Percentiles rank a stretch among this genome's conserved stretches.
These are phyloP conservation scores for Oreochromis tanganicae DNA, from an alignment of 2,113 vertebrate genomes.

Conservation along the genomic window DNA sequence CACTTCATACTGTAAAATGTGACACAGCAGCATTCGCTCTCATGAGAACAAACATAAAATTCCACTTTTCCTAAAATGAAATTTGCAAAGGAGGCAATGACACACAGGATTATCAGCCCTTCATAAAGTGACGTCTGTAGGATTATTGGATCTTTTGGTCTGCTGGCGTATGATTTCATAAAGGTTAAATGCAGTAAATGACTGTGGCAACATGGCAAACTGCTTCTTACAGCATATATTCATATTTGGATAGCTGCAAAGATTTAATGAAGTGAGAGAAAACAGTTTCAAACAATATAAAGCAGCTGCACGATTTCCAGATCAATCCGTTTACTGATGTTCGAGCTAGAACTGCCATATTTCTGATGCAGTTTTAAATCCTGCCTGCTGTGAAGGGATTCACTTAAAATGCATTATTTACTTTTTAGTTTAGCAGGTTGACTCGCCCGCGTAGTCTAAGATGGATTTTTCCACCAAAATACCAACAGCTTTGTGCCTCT, in stretches of 20 bases:
- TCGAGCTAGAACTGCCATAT: not conserved
- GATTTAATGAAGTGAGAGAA: not conserved
- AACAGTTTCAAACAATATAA: not conserved
- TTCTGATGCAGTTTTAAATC: not conserved
- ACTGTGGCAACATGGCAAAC: not conserved
- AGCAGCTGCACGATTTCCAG: not conserved
- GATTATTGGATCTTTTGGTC: not conserved
- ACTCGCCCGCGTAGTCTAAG: not conserved
- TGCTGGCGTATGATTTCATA: not conserved
- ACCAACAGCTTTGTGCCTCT: not conserved
- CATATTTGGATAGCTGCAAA: not conserved
- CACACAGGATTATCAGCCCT: not conserved
- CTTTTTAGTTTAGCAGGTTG: not conserved
- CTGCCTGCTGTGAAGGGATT: rapidly evolving
- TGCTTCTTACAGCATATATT: not conserved
- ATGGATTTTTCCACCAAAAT: not conserved
- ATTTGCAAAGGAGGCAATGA: not conserved
- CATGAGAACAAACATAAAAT: not conserved
- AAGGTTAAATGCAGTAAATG: not conserved
- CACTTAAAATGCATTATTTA: not conserved
- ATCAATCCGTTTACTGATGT: rapidly evolving
- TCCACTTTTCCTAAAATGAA: not conserved
- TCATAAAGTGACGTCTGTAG: not conserved
- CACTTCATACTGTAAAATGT: not conserved
- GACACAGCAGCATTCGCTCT: rapidly evolving